Evolutionary conservation across 2,888 invertebrate species (phyloP), one percentile per base, ranked within the genome.

Genomic region (Eupeodes latifasciatus): DNA sequence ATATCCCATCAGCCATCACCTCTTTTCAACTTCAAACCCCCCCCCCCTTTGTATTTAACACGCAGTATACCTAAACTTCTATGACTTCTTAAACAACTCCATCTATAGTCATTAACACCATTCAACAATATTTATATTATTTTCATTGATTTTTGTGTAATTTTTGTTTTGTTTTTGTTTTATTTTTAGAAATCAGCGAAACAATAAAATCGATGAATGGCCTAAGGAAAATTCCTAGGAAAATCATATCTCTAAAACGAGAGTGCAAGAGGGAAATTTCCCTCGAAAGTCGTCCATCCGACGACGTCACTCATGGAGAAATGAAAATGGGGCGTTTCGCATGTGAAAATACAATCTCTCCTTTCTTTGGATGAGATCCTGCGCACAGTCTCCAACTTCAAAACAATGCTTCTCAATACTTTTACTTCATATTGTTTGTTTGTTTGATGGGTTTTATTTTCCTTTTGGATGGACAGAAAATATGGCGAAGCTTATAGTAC

Each of bases 361-460:
- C 81, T 78, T 67, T 61, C 81, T 78, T 67, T 61, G 27, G 14
- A 7, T 59, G 69, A 66, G 16, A 69, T 81, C 88, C 62, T 85
- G 88, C 88, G 88, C 88, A 85, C 85, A 88, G 59, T 69, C 87
- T 81, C 84, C 12, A 76, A 16, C 87, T 81, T 77, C 11, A 76
- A 6, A 57, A n/a, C 27, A 27, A 19, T 51, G 40, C n/a, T 53
- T 44, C 53, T n/a, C 27, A 27, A 27, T 44, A 59, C 55, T 34
- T n/a, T 2, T 11, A 16, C 11, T 14, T 44, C 27, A 27, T 55
- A 27, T 27, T 27, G 27, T 27, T 27, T 27, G 27, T 27, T 27
- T 81, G 19, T 36, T 80, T 53, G 53, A 12, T 64, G 49, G 40
- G 40, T 12, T 27, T 59, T 19, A 11, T 6, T 51, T 57, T 27